Conservation (phyloP, 2,797 vertebrate species). For the Alca torda region DNA sequence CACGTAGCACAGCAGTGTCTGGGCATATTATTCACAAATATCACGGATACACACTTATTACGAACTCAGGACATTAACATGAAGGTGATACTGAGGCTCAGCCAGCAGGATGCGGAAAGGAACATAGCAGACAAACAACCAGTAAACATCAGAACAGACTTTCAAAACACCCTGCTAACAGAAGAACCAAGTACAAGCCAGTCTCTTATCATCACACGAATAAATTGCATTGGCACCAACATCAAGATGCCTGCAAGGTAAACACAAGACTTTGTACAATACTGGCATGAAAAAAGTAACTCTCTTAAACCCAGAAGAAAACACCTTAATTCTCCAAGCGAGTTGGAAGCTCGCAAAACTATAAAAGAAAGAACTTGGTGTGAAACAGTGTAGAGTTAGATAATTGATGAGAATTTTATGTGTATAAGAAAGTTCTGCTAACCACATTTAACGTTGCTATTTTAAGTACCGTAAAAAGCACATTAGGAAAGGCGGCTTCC, state of each 20-base stretch:
- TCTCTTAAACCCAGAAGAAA: conserved; percentile 49
- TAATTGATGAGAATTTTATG: conserved; percentile 10
- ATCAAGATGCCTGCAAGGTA: conserved; percentile 64
- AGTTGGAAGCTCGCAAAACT: conserved; percentile 13
- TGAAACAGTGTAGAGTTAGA: conserved; percentile 6
- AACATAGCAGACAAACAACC: conserved; percentile 28
- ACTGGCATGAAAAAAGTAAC: conserved; percentile 54
- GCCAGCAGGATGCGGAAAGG: conserved; percentile 25
- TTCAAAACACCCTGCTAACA: conserved; percentile 56
- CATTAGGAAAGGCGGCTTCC: not conserved
- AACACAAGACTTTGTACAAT: conserved; percentile 60
- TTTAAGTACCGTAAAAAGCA: not conserved
- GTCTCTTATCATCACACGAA: conserved; percentile 61
- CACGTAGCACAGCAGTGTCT: conserved; percentile 27
- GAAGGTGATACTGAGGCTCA: conserved; percentile 7
- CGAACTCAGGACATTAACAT: conserved; percentile 36
- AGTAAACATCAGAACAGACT: conserved; percentile 47
- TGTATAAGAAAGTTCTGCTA: not conserved
- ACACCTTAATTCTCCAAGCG: not conserved
- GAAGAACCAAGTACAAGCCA: conserved; percentile 51
- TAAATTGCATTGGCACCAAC: conserved; percentile 64
- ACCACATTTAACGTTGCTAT: not conserved
- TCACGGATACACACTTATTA: conserved; percentile 11
- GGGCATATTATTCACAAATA: conserved; percentile 22
- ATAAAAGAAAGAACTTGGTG: not conserved